Evolutionary conservation across 2,113 vertebrate genomes (phyloP).

Genomic region (Vulpes ferrilata): DNA sequence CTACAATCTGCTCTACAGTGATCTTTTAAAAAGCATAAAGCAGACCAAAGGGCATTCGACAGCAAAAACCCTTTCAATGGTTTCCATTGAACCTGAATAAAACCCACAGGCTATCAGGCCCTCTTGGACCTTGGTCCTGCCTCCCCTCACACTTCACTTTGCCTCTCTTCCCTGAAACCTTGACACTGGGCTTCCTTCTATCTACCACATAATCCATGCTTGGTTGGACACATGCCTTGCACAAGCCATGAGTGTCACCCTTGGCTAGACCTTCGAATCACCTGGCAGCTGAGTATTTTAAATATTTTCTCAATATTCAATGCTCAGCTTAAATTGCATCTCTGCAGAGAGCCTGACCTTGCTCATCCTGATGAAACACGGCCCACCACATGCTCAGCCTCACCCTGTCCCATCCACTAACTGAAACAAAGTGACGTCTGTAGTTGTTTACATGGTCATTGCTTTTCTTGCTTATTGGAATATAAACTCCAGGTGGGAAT

Average conservation of each 20-base stretch:
- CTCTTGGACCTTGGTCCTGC: neutral
- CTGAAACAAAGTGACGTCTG: fast-evolving
- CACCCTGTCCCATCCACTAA: fast-evolving
- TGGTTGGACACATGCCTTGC: neutral
- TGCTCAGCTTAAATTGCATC: neutral
- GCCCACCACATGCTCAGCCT: neutral
- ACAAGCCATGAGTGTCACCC: neutral
- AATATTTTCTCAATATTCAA: neutral
- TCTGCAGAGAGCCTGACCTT: neutral
- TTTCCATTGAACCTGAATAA: neutral
- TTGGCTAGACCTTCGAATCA: neutral
- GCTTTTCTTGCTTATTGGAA: neutral
- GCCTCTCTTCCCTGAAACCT: neutral
- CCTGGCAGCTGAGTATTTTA: neutral
- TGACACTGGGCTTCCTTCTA: neutral
- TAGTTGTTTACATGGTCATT: fast-evolving
- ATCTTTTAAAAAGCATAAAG: neutral
- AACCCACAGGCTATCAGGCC: neutral
- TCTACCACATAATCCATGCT: neutral
- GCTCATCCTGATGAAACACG: neutral
- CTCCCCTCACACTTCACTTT: neutral
- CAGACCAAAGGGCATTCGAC: neutral
- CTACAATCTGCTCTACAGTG: neutral
- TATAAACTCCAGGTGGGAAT: neutral
- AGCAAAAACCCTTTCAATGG: neutral